A percentile compares a stretch with the other conserved stretches of the same genome.
Evolutionary conservation across 2,888 invertebrate species (phyloP).

Genomic region (Phaedon cochleariae): DNA sequence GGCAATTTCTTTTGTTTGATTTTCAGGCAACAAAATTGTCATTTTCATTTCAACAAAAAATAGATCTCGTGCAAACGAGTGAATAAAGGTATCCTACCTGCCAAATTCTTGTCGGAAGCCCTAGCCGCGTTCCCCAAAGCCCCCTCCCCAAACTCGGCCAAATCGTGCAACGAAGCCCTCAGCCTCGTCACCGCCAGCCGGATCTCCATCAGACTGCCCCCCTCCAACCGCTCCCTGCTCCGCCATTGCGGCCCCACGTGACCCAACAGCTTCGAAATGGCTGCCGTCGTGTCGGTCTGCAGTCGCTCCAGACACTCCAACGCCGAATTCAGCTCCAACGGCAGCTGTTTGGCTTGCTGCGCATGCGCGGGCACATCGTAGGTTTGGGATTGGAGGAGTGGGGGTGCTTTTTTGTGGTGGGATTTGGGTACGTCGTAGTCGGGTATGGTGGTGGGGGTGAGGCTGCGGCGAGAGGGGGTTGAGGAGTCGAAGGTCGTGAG

Average conservation of each 20-base stretch:
- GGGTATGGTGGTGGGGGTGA: constrained; percentile 64
- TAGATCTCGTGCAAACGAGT: too few relatives aligned
- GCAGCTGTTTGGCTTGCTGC: constrained; percentile 68
- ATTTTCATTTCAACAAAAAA: too few relatives aligned
- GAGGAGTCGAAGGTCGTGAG: constrained; percentile 70
- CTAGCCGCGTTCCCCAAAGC: constrained; percentile 86
- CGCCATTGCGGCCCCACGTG: constrained; percentile 87
- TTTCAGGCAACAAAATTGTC: too few relatives aligned
- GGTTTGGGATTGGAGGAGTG: constrained; percentile 56
- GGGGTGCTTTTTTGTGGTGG: constrained; percentile 55
- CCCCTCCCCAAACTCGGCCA: constrained; percentile 89
- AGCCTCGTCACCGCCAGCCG: constrained; percentile 81
- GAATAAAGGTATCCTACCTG: constrained; percentile 54
- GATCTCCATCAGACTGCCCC: constrained; percentile 81
- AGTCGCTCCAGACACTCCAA: constrained; percentile 78
- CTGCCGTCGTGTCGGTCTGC: constrained; percentile 82
- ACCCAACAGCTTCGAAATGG: constrained; percentile 79
- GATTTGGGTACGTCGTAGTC: constrained; percentile 77
- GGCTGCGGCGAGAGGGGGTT: constrained; percentile 65
- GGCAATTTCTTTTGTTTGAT: too few relatives aligned
- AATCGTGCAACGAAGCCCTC: constrained; percentile 83
- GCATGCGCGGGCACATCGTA: constrained; percentile 71
- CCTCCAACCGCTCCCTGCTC: constrained; percentile 78
- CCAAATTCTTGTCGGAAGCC: constrained; percentile 79
- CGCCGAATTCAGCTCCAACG: constrained; percentile 78